Evolutionary conservation across 2,888 invertebrate species (phyloP).

Genomic region (Xestobium rufovillosum): DNA sequence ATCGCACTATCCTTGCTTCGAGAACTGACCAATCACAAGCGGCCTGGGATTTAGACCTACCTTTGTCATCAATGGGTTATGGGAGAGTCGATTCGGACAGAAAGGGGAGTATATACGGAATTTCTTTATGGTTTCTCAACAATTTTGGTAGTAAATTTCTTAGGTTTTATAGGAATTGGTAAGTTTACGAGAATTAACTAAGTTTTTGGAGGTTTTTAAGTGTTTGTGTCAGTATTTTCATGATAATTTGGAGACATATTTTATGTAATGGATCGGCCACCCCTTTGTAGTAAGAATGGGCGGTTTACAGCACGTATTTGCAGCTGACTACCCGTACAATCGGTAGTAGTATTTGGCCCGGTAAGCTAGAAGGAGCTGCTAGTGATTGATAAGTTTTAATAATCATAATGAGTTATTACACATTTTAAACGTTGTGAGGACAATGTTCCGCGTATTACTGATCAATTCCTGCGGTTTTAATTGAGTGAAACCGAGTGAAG

Average conservation of each 20-base stretch:
- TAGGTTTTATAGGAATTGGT: no score
- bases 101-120: conserved; percentile 29
- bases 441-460: no score
- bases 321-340: conserved; percentile 47
- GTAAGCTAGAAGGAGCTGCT: conserved; percentile 8
- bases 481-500: conserved; percentile 33
- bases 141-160: conserved; percentile 5
- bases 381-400: no score
- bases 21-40: conserved; percentile 51
- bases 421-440: no score
- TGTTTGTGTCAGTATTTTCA: no score
- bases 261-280: no score
- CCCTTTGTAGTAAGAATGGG: conserved; percentile 41
- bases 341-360: conserved; percentile 42
- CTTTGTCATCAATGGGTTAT: conserved; percentile 66
- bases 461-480: no score
- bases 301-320: conserved; percentile 43
- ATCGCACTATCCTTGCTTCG: conserved; percentile 8
- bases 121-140: conserved; percentile 9
- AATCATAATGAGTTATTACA: no score
- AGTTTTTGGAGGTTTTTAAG: no score
- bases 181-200: no score
- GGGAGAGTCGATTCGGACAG: conserved; percentile 52
- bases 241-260: no score
- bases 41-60: conserved; percentile 53